Evolutionary conservation across 2,797 vertebrate species (phyloP).

Genomic region (Poecilia picta): DNA sequence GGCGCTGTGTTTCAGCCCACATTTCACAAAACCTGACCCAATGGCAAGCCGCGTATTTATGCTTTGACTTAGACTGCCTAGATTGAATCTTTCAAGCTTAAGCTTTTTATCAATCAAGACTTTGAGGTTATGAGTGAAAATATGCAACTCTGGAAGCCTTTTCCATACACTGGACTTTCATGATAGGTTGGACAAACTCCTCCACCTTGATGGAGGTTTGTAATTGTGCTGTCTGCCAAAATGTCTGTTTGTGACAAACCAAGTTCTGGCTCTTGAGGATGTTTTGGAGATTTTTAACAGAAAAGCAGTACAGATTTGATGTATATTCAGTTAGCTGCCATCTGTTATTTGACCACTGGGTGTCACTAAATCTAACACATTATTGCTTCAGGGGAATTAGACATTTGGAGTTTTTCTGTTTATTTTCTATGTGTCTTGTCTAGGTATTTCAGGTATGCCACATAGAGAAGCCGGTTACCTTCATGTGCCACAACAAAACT

Average conservation of each 20-base stretch:
- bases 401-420: not conserved
- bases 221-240: not conserved
- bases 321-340: not conserved
- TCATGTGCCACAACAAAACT: not conserved
- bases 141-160: not conserved
- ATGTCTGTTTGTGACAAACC: not conserved
- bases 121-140: not conserved
- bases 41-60: not conserved
- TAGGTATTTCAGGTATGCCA: not conserved
- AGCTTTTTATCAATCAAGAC: not conserved
- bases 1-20: not conserved
- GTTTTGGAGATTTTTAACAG: not conserved
- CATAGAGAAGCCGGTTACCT: not conserved
- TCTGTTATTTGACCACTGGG: conserved; percentile 7
- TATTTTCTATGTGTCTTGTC: not conserved
- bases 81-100: not conserved
- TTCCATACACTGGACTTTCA: not conserved
- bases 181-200: not conserved
- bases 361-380: conserved; percentile 2
- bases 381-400: not conserved
- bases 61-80: not conserved
- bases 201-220: not conserved
- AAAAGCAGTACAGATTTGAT: not conserved
- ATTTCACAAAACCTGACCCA: not conserved
- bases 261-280: not conserved